phyloP scores from a whole-genome alignment of 2,797 vertebrate genomes.

The Cheirogaleus major region DNA sequence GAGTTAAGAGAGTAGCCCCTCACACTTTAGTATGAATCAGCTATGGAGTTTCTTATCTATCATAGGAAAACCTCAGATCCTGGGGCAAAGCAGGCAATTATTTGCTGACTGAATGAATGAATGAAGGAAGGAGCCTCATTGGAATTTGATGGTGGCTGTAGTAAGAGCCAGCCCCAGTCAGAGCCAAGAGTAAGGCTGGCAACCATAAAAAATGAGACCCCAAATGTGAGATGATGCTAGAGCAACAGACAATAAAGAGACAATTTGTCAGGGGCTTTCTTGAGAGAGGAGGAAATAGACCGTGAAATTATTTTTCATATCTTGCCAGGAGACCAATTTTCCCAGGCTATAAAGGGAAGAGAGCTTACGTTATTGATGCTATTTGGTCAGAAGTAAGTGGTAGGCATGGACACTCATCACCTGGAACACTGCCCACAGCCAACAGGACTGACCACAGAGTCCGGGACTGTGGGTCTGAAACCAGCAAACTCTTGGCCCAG shows the following conservation, averaged over 20 bases:
- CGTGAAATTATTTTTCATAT: constrained; percentile 57
- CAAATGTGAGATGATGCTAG: not conserved
- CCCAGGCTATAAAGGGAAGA: constrained; percentile 5
- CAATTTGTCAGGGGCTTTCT: not conserved
- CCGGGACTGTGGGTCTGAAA: not conserved
- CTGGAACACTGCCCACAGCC: rapidly evolving
- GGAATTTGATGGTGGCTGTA: not conserved
- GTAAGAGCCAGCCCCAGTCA: not conserved
- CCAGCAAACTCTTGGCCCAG: not conserved
- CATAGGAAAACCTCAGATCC: not conserved
- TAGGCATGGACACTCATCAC: not conserved
- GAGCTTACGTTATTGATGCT: constrained; percentile 35
- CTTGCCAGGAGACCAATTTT: constrained; percentile 52
- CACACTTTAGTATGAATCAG: not conserved
- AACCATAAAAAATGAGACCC: not conserved
- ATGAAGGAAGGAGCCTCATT: not conserved
- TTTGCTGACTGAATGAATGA: not conserved
- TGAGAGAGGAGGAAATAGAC: constrained; percentile 1
- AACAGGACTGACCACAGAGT: not conserved
- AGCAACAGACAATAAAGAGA: not conserved
- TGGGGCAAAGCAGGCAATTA: not conserved
- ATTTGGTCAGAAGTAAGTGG: not conserved
- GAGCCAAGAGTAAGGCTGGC: not conserved
- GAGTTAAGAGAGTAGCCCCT: not conserved
- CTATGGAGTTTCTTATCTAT: not conserved